Evolutionary conservation across 2,113 vertebrate species (phyloP), one percentile per base, ranked within the genome.

Genomic region (Vicugna pacos): DNA sequence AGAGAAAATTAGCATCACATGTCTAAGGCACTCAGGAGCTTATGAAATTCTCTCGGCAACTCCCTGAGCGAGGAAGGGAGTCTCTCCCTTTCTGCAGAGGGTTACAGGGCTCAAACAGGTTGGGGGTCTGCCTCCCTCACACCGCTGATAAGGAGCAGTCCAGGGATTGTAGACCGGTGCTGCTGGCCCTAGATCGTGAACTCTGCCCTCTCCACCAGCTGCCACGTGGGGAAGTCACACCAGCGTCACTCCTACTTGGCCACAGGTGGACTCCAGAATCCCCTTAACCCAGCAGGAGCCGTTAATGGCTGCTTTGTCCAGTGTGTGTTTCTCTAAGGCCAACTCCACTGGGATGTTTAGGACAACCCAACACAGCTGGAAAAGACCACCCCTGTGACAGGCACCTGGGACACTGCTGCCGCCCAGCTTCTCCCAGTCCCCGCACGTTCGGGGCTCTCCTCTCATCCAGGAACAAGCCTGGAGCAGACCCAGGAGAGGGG

Each of bases 381-480:
- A 32, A 89, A 48, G n/a, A 19, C 5, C 30, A 24, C n/a, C 46
- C 35, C 1, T 26, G 9, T 20, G 6, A n/a, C 58, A 60, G 28
- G 50, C 20, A 35, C 62, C 77, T 5, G 15, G 26, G 60, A n/a
- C 62, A 19, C 46, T 19, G 48, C 32, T 28, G 7, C 38, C 28
- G 16, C 54, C 48, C 65, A 58, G 1, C 6, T 4, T 32, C 26
- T 64, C 67, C 73, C 72, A 6, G 15, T 20, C 46, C 48, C 87
- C 4, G 8, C 22, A 17, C 5, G 26, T 12, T 16, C 24, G 28
- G 19, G 19, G 17, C 54, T 67, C 19, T 5, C 11, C 0, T 16
- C 28, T 72, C 22, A 42, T 52, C 48, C 5, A 8, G 69, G 24
- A 26, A 19, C 4, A 3, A 19, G 48, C 12, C 54, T 42, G n/a